A percentile compares a stretch with the other conserved stretches of the same genome.
These are phyloP conservation scores for Corythaeola cristata DNA, from an alignment of 2,113 vertebrate species.

Conservation along the genomic window DNA sequence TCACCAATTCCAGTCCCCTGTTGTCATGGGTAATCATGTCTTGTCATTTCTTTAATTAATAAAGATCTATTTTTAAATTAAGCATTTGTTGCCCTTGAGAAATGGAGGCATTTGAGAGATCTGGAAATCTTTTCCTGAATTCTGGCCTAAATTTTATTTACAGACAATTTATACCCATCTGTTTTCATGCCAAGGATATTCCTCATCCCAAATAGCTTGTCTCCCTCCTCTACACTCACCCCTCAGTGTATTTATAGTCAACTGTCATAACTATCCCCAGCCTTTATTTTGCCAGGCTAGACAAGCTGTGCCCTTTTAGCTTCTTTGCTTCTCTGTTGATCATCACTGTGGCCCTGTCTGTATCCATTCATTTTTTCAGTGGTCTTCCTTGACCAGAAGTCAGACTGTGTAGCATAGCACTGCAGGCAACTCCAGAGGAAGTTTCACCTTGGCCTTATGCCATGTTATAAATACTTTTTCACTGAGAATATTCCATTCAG, in stretches of 20 bases:
- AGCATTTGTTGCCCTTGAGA: background rate
- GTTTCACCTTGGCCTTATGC: background rate
- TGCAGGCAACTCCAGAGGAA: background rate
- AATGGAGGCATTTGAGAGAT: background rate
- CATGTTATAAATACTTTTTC: background rate
- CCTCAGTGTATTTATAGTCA: background rate
- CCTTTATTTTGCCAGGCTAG: background rate
- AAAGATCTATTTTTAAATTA: background rate
- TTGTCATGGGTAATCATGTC: background rate
- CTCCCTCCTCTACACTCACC: background rate
- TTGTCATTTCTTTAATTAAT: background rate
- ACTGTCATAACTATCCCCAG: background rate
- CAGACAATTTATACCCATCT: background rate
- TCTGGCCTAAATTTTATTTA: background rate
- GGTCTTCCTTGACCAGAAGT: background rate
- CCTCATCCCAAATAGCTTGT: background rate
- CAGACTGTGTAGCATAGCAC: background rate
- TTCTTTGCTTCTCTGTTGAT: background rate
- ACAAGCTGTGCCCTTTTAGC: background rate
- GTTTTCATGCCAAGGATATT: background rate
- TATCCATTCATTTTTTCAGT: background rate
- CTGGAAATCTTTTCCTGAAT: background rate
- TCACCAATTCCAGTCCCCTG: background rate
- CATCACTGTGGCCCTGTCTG: background rate
- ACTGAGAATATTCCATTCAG: background rate